Base-by-base conservation (phyloP, 2,113 vertebrate genomes). In the Thalassarche chlororhynchos region DNA sequence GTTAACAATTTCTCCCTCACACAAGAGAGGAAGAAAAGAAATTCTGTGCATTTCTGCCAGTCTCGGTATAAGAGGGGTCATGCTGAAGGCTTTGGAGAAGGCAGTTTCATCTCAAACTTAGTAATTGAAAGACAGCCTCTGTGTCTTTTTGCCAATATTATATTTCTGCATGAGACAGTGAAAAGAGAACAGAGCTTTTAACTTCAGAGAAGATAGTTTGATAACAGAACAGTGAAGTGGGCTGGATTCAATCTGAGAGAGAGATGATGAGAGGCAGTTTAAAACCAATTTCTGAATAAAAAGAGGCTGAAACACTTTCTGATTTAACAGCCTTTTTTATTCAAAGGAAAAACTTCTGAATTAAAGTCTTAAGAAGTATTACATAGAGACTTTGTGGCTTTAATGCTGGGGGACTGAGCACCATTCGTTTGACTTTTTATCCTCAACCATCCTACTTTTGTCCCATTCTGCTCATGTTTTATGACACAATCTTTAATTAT, bases 281-380 rank as follows among this genome's bases (percentile, higher is more conserved):
- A 93, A 91, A 95, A 97, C 40, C 65, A 87, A 78, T 89, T 94
- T 92, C 65, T 95, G 89, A 87, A 93, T 94, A 87, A 95, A 95
- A 94, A 79, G 57, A 84, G 44, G 26, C 70, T 87, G 77, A 89
- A 95, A 60, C 34, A 62, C 40, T 93, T 86, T 91, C 86, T 93
- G 84, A 87, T 95, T 90, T 91, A 91, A 62, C 44, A 91, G 83
- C 14, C 42, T 58, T 88, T 90, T 89, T 83, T 84, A 92, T 94
- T 96, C 81, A 95, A 90, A 82, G 57, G 23, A 57, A 89, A 68
- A 94, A 52, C 0, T 13, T 83, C 47, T 49, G 78, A 92, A 89
- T 97, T 93, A 90, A 87, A 79, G 44, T 81, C 46, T 70, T 95
- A 76, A 89, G 78, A 93, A 92, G 12, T 60, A 78, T 80, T 86